Base-by-base conservation (phyloP, 92 coral and sea anemone species). In the Ricordea florida region DNA sequence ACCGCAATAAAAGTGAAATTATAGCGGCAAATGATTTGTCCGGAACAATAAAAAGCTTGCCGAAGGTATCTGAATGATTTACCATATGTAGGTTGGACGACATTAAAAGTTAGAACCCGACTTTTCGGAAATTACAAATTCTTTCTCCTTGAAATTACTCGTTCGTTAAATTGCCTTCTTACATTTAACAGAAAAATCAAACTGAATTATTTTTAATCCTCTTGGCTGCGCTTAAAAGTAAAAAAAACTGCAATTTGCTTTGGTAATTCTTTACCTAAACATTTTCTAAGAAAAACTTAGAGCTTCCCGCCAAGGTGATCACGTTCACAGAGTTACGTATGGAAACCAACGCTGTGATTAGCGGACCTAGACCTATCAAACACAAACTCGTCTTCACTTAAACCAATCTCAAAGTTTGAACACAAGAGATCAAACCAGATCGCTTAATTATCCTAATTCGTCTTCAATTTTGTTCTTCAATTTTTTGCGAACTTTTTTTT, bases 1-100 rank as follows among this genome's bases (percentile, higher is more conserved):
- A 90, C 93, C 88, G 93, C 97, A 87, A 91, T 91, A 81, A 90
- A 86, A 86, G 89, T 57, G 86, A 91, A 91, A 91, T 91, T 91
- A 91, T 84, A 83, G 83, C 97, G 97, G 97, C 78, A 76, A 87
- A 87, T 74, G 84, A 66, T 82, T 46, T 27, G 50, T 75, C 60
- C 83, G 33, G 68, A 74, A 88, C 84, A 79, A 47, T 61, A 77
- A 76, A 91, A 79, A 79, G 90, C 78, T 48, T 61, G 97, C 97
- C 97, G 97, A 91, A 55, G 50, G 53, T 56, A 7, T 72, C 74
- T 91, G 88, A 91, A 84, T 88, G 85, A 33, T 87, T 91, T 91
- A 74, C 90, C 97, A 91, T 86, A 89, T 91, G 97, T 79, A 84
- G 52, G 61, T 52, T 59, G 74, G 81, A 31, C 46, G 78, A 78